Evolutionary conservation across 23 tunicate species (phyloP), one percentile per base, ranked within the genome.

Genomic region (Aplidium turbinatum): DNA sequence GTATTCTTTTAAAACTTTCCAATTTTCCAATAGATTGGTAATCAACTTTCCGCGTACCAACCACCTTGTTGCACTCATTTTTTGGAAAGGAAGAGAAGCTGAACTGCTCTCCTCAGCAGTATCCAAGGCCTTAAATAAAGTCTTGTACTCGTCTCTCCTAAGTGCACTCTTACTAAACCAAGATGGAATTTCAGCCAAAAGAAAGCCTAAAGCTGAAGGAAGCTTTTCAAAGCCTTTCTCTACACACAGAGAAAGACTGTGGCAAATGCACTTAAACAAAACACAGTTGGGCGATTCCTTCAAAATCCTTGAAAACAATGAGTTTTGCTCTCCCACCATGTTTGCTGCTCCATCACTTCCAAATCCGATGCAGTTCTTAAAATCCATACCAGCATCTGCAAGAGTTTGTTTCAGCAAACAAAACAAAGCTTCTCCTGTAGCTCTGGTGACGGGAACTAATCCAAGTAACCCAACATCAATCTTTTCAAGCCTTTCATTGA

Each of bases 391-490:
- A 54, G 21, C 60, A 54, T 6, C 22, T 11, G 19, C 21, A 13
- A 54, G 60, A 13, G 60, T 25, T 54, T 54, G 6, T 54, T 54
- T 11, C 6, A 54, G 21, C 24, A n/a, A 54, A 11, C 6, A 11
- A n/a, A 54, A 54, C 21, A 54, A 54, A 18, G 60, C 60, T 54
- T 54, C 60, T 54, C 60, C 60, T 54, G 60, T 54, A 18, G 60
- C 60, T 25, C 21, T 22, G 6, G 60, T 22, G 19, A 54, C 60
- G 21, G 60, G 21, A 22, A n/a, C n/a, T 25, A 54, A 18, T 13
- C 60, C 60, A 54, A n/a, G 24, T 18, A 18, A 11, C 19, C n/a
- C 60, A 54, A 54, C 22, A 54, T 54, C 60, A n/a, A 54, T n/a
- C 21, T 54, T 54, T n/a, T 25, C 60, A 11, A 54, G 21, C 22